Conservation (phyloP, 2,113 vertebrate species). For the Lynx canadensis region DNA sequence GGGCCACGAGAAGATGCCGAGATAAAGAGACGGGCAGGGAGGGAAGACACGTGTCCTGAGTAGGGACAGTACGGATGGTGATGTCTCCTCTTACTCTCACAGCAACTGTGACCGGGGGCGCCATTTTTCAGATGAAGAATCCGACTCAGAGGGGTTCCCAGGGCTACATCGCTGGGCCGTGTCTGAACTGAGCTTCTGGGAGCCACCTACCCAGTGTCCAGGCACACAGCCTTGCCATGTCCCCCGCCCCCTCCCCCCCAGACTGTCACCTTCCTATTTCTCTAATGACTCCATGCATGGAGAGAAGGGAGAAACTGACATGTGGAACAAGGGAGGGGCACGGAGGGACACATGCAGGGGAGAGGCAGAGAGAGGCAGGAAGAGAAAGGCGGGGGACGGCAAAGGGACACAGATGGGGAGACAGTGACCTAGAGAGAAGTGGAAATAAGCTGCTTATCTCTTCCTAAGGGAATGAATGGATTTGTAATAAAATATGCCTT, state of each 20-base stretch:
- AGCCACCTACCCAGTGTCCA: not conserved
- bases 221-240: not conserved
- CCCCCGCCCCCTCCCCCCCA: not conserved
- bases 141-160: not conserved
- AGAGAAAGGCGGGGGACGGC: not conserved
- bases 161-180: fast-evolving
- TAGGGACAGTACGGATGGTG: fast-evolving
- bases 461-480: not conserved
- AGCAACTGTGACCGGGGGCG: not conserved
- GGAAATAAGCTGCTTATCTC: not conserved
- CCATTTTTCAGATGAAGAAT: not conserved
- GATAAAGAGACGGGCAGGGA: not conserved
- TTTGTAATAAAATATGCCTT: not conserved
- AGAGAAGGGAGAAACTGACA: not conserved
- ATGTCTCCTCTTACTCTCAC: not conserved
- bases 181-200: not conserved
- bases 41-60: not conserved
- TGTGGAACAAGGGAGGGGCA: not conserved
- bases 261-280: not conserved
- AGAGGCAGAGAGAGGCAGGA: not conserved
- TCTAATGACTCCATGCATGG: not conserved
- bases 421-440: not conserved
- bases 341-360: fast-evolving
- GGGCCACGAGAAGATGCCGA: not conserved
- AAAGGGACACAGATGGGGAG: not conserved